Evolutionary conservation across 92 coral and sea anemone genomes (phyloP), one percentile per base, ranked within the genome.

Genomic region (Phymanthus crucifer): DNA sequence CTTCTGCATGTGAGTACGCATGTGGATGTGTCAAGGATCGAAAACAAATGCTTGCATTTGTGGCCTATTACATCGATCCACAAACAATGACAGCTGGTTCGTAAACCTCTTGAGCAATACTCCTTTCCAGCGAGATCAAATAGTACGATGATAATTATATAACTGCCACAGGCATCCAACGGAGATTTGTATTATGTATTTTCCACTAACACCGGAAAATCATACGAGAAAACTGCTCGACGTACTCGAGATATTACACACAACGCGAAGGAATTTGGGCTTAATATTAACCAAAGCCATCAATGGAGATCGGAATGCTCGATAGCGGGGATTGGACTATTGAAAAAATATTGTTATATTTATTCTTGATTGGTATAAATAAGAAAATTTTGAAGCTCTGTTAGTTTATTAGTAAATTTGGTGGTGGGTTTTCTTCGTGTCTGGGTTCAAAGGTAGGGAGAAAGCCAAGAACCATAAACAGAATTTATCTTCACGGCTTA

Each of bases 1-100:
- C 77, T 72, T 87, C 82, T 61, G 10, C 85, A 78, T 92, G 93
- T 83, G 89, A 83, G 87, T 73, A 75, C 79, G 82, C 83, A 45
- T 84, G 75, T 80, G 83, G 54, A 65, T 71, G 52, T 61, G 78
- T 70, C 74, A 78, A 58, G 78, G 35, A 77, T 40, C 71, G 72
- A 61, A 78, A 48, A 84, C 33, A 71, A 45, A 54, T 33, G n/a
- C 83, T 27, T 9, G 34, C 71, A 31, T 67, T 56, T 72, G 71
- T 66, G 67, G 58, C 36, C 68, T 45, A 75, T 66, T 45, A 74
- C 43, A 31, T 75, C 38, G 33, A n/a, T 61, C n/a, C 40, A 36
- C 67, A 31, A 50, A 46, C 65, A 75, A 50, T 75, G 54, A 32
- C 29, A 69, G 73, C 73, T 69, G 73, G 73, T 17, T 69, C 45